These are phyloP conservation scores for Drosophila orosa DNA, from an alignment of 1,140 invertebrate genomes.

Conservation along the genomic window DNA sequence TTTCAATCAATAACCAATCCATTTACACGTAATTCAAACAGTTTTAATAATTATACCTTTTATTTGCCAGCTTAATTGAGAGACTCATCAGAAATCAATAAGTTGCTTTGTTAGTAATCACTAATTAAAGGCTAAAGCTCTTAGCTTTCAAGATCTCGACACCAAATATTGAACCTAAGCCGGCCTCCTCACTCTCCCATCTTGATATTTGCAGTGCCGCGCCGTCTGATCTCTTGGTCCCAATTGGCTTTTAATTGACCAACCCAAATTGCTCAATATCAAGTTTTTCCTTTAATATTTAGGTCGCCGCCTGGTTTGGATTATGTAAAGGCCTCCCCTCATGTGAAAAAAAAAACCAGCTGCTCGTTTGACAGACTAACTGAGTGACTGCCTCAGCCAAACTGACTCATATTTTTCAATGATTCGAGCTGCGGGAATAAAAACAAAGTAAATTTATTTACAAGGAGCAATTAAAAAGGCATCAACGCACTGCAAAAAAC, in stretches of 20 bases:
- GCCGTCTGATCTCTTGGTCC: slow-evolving; percentile 11
- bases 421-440: slow-evolving; percentile 2
- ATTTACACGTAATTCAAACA: not conserved
- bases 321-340: slow-evolving; percentile 32
- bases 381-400: slow-evolving; percentile 19
- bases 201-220: not conserved
- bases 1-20: not conserved
- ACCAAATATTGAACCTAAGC: slow-evolving; percentile 1
- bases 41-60: not conserved
- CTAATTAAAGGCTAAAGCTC: slow-evolving; percentile 2
- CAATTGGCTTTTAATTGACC: slow-evolving; percentile 39
- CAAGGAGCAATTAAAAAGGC: slow-evolving; percentile 59
- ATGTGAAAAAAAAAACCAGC: slow-evolving; percentile 20
- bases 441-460: slow-evolving; percentile 8
- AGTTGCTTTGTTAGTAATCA: slow-evolving; percentile 1
- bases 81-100: slow-evolving; percentile 7
- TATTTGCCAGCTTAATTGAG: slow-evolving; percentile 1
- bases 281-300: slow-evolving; percentile 34
- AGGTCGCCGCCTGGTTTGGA: slow-evolving; percentile 26
- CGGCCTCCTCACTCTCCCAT: not conserved
- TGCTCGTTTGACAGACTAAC: slow-evolving; percentile 28
- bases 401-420: slow-evolving; percentile 3
- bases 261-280: slow-evolving; percentile 23
- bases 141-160: slow-evolving; percentile 1
- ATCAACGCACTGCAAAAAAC: slow-evolving; percentile 25